A percentile compares a stretch with the other conserved stretches of the same genome.
phyloP scores from a whole-genome alignment of 1,140 invertebrate species.

The Leucophenga varia region DNA sequence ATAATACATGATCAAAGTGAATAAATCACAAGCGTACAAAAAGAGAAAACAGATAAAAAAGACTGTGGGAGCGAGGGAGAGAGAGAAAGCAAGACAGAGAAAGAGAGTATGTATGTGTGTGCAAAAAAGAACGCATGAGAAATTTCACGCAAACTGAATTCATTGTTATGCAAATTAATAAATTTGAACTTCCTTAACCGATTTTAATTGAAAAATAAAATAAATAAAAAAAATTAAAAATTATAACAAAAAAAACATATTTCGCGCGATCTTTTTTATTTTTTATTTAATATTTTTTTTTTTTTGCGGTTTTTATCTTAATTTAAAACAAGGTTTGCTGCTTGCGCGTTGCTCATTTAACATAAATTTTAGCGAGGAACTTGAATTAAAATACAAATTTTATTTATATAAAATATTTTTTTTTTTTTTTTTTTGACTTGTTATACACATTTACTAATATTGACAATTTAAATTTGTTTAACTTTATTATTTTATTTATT shows the following conservation, averaged over 20 bases:
- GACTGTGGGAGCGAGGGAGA: constrained; percentile 5
- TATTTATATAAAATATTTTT: too few species aligned
- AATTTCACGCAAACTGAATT: too few species aligned
- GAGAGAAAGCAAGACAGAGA: constrained; percentile 10
- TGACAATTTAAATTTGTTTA: constrained; percentile 3
- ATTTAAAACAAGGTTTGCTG: too few species aligned
- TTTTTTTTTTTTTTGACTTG: too few species aligned
- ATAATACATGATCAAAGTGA: background rate
- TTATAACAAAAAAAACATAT: constrained; percentile 11
- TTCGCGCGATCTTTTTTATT: background rate
- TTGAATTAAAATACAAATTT: too few species aligned
- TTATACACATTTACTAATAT: constrained; percentile 31
- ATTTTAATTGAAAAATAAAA: constrained; percentile 22
- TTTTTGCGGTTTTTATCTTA: background rate
- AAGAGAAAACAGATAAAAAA: too few species aligned
- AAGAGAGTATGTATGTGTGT: background rate
- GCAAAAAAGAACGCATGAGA: too few species aligned
- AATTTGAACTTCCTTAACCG: background rate
- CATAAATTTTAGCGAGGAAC: too few species aligned
- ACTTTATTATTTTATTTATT: too few species aligned
- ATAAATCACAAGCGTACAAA: too few species aligned
- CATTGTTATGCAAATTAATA: too few species aligned
- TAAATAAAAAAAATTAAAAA: constrained; percentile 20
- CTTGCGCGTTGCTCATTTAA: too few species aligned
- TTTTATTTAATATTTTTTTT: constrained; percentile 1